Evolutionary conservation across 30 jellyfish, hydroid and myxozoan species (phyloP).

Genomic region (Cassiopea andromeda): DNA sequence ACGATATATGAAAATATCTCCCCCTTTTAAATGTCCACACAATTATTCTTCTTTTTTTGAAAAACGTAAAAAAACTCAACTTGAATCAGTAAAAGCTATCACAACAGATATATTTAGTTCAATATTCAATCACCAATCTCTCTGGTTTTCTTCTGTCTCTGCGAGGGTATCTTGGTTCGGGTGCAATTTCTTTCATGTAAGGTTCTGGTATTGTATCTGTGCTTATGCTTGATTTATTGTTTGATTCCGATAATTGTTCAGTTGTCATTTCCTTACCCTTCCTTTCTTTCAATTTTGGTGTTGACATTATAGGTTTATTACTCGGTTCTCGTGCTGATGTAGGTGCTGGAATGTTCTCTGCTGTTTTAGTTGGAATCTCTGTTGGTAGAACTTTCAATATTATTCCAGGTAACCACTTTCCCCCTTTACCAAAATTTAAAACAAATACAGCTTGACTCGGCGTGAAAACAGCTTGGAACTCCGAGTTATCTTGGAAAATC

Average conservation of each 20-base stretch:
- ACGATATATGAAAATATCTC: constrained; percentile 17
- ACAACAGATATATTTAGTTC: not conserved
- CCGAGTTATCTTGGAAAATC: constrained; percentile 16
- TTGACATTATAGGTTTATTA: constrained; percentile 12
- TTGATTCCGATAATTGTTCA: constrained; percentile 4
- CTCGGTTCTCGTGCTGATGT: constrained; percentile 12
- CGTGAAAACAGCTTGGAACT: constrained; percentile 16
- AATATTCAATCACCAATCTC: constrained; percentile 33
- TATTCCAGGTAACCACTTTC: constrained; percentile 24
- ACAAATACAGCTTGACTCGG: constrained; percentile 28
- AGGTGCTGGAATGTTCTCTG: constrained; percentile 10
- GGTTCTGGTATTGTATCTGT: constrained; percentile 29
- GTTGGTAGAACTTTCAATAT: constrained; percentile 18
- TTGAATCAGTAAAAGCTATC: constrained; percentile 1
- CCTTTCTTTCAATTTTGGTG: constrained; percentile 32
- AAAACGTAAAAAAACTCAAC: not conserved
- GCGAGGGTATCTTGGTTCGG: constrained; percentile 53
- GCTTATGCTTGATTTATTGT: constrained; percentile 1
- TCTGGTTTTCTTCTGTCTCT: constrained; percentile 39
- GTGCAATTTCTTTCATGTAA: constrained; percentile 29
- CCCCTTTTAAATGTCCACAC: not conserved
- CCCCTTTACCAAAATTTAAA: constrained; percentile 18
- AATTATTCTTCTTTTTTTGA: not conserved
- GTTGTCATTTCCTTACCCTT: constrained; percentile 41
- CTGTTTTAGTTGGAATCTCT: constrained; percentile 17